Percentiles rank a stretch among this genome's conserved stretches.
Evolutionary conservation across 1,140 invertebrate species (phyloP).

Genomic region (Brachionus calyciflorus): DNA sequence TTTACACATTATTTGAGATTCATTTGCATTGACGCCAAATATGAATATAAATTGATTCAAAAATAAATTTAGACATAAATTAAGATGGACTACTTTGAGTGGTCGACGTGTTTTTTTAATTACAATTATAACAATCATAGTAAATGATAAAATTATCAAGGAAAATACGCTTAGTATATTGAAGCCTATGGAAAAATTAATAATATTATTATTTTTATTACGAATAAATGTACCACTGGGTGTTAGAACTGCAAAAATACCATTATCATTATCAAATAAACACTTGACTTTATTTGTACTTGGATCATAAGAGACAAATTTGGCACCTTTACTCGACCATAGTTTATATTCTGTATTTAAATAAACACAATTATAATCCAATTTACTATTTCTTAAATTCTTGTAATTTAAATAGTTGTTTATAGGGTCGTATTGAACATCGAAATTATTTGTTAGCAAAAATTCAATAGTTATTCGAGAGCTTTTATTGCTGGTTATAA

Average conservation of each 20-base stretch:
- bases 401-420: neutral
- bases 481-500: neutral
- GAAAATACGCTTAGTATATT: slow-evolving; percentile 11
- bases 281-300: slow-evolving; percentile 3
- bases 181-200: slow-evolving; percentile 11
- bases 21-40: slow-evolving; percentile 63
- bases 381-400: slow-evolving; percentile 12
- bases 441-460: slow-evolving; percentile 5
- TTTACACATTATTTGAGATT: slow-evolving; percentile 70
- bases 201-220: neutral
- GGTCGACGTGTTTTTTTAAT: slow-evolving; percentile 62
- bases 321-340: neutral
- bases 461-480: neutral
- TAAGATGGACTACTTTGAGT: slow-evolving; percentile 88
- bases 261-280: neutral
- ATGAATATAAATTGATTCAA: slow-evolving; percentile 79
- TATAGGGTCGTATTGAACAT: neutral
- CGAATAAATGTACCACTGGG: neutral
- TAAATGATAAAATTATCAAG: neutral
- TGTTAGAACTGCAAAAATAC: slow-evolving; percentile 19
- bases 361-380: neutral
- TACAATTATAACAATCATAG: slow-evolving; percentile 4
- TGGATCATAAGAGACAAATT: slow-evolving; percentile 3
- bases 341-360: neutral
- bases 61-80: slow-evolving; percentile 82